These are phyloP conservation scores for Theonella swinhoei DNA, from an alignment of 37 sponge, comb jelly and placozoan genomes.

Conservation along the genomic window DNA sequence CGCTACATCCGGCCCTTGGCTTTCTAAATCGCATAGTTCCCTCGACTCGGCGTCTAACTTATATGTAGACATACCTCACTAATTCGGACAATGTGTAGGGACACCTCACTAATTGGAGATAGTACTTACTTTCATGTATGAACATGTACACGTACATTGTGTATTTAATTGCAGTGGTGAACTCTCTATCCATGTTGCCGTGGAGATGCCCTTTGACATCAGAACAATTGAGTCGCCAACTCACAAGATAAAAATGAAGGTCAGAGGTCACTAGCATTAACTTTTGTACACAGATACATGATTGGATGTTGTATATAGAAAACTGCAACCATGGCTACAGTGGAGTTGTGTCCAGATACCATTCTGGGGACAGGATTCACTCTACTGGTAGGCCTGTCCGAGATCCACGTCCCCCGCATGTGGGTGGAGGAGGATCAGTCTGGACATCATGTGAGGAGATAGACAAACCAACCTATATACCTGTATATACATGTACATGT, in stretches of 20 bases:
- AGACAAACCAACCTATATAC: too few relatives aligned
- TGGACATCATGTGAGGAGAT: slow-evolving; percentile 69
- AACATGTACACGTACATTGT: not conserved
- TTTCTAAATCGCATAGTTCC: too few relatives aligned
- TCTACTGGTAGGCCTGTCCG: slow-evolving; percentile 85
- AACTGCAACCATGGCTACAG: slow-evolving; percentile 89
- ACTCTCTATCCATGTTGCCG: slow-evolving; percentile 66
- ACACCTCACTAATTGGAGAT: too few relatives aligned
- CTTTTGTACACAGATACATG: not conserved
- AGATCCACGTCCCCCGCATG: slow-evolving; percentile 98
- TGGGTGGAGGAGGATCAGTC: slow-evolving; percentile 93
- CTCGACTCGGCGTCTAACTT: too few relatives aligned
- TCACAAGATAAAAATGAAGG: slow-evolving; percentile 91
- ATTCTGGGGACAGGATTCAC: slow-evolving; percentile 83
- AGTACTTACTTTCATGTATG: too few relatives aligned
- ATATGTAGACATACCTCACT: too few relatives aligned
- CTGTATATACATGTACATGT: too few relatives aligned
- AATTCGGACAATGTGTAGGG: too few relatives aligned
- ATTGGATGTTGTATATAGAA: slow-evolving; percentile 36
- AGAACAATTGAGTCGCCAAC: slow-evolving; percentile 80
- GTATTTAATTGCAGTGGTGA: slow-evolving; percentile 8
- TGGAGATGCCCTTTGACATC: slow-evolving; percentile 98
- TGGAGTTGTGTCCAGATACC: slow-evolving; percentile 72
- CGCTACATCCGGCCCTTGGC: too few relatives aligned
- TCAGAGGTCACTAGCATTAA: not conserved